Evolutionary conservation across 2,888 invertebrate species (phyloP).

Genomic region (Galerucella pusilla): DNA sequence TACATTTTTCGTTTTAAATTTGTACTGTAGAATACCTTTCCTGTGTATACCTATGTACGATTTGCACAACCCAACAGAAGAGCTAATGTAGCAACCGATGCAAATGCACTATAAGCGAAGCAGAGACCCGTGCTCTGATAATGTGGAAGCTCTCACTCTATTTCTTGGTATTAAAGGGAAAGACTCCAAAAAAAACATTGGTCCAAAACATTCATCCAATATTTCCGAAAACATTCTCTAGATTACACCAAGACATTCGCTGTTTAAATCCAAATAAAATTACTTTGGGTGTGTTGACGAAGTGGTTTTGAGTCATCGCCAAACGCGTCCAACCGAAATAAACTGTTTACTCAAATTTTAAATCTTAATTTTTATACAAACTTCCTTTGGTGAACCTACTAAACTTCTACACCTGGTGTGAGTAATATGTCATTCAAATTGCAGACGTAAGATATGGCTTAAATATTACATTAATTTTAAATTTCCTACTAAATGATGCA

Average conservation of each 20-base stretch:
- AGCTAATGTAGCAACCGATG: conserved; percentile 63
- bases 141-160: conserved; percentile 65
- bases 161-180: conserved; percentile 65
- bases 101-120: conserved; percentile 63
- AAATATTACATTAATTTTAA: no score
- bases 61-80: conserved; percentile 63
- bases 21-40: background rate
- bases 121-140: conserved; percentile 65
- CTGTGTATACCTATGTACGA: conserved; percentile 48
- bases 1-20: background rate
- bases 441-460: no score
- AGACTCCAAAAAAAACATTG: conserved; percentile 54
- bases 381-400: no score
- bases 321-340: no score
- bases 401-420: no score
- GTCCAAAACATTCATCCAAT: conserved; percentile 35
- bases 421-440: no score
- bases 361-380: no score
- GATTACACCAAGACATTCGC: background rate
- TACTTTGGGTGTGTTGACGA: background rate
- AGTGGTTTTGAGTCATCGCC: no score
- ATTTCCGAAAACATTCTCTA: conserved; percentile 13
- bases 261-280: background rate
- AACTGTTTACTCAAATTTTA: no score
- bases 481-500: no score